These are phyloP conservation scores for Prietella phreatophila DNA, from an alignment of 2,113 vertebrate genomes.

Conservation along the genomic window DNA sequence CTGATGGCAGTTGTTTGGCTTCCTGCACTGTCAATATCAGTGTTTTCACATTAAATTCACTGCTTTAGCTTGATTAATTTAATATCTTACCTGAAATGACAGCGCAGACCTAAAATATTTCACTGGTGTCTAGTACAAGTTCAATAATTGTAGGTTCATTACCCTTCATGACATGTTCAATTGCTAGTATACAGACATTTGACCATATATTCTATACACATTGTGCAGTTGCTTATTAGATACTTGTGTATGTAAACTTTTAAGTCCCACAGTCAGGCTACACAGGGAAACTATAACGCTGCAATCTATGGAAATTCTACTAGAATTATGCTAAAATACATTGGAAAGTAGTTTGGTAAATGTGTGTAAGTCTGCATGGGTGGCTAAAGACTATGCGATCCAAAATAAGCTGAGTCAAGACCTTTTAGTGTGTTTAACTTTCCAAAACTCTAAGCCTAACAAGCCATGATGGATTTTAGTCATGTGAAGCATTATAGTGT, in stretches of 20 bases:
- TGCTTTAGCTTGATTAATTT: background rate
- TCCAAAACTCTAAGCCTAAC: constrained; percentile 44
- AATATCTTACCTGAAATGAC: background rate
- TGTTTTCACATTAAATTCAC: background rate
- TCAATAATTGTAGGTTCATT: background rate
- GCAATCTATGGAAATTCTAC: background rate
- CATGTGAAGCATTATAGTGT: constrained; percentile 52
- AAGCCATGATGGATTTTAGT: constrained; percentile 50
- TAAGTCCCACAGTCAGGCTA: background rate
- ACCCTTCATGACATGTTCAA: background rate
- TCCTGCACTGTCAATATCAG: background rate
- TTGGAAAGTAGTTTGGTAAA: constrained; percentile 27
- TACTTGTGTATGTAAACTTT: background rate
- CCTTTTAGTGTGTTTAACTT: constrained; percentile 61
- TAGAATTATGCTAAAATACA: constrained; percentile 30
- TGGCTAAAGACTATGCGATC: constrained; percentile 52
- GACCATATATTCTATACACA: background rate
- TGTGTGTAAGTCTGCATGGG: constrained; percentile 51
- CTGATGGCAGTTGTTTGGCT: background rate
- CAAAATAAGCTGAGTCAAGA: constrained; percentile 61
- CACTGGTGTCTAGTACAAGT: background rate
- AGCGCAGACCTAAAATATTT: background rate
- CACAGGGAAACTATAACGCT: background rate
- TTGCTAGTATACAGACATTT: background rate
- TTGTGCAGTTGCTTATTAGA: background rate